These are phyloP conservation scores for Diplazon laetatorius DNA, from an alignment of 2,888 invertebrate genomes.

Conservation along the genomic window DNA sequence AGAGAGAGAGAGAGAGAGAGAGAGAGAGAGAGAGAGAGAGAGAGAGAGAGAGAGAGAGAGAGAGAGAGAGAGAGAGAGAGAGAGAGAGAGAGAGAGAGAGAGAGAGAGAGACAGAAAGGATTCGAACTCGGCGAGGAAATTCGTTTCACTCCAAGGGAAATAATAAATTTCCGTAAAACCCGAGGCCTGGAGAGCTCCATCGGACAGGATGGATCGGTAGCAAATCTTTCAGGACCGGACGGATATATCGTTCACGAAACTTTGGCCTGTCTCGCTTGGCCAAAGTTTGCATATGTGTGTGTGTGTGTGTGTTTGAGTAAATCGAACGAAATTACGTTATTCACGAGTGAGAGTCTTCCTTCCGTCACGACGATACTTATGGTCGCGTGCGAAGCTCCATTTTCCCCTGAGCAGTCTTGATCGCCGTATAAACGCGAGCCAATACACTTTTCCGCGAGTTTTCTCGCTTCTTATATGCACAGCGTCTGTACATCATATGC, in stretches of 20 bases:
- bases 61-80: no score
- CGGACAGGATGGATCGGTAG: conserved; percentile 31
- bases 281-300: conserved; percentile 20
- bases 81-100: conserved; percentile 1
- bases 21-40: conserved; percentile 17
- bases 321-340: conserved; percentile 55
- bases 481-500: not conserved
- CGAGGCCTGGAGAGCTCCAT: conserved; percentile 7
- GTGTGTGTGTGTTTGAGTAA: no score
- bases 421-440: conserved; percentile 53
- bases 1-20: conserved; percentile 12
- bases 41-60: not conserved
- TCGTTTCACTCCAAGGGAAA: conserved; percentile 55
- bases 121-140: conserved; percentile 14
- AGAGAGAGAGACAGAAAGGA: not conserved
- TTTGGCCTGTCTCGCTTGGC: conserved; percentile 53
- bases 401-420: conserved; percentile 32
- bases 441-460: conserved; percentile 43
- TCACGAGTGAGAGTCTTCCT: conserved; percentile 38
- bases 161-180: conserved; percentile 58
- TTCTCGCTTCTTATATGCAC: not conserved
- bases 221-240: conserved; percentile 44
- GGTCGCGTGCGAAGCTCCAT: conserved; percentile 27
- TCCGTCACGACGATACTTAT: conserved; percentile 39
- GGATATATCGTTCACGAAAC: conserved; percentile 60